Base-by-base conservation (phyloP, 2,888 invertebrate species). In the Fragum sueziense region DNA sequence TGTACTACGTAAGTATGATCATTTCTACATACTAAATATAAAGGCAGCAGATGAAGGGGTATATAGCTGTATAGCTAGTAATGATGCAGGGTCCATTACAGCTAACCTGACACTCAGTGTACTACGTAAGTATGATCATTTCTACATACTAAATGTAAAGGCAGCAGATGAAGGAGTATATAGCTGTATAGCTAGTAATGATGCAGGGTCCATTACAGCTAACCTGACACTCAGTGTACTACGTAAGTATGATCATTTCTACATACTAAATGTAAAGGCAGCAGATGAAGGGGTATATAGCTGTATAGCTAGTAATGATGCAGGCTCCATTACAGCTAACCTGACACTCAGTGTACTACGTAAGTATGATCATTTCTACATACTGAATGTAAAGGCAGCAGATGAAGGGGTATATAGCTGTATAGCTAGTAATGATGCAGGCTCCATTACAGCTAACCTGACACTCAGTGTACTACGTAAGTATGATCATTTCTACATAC, bases 381-480 rank as follows among this genome's bases (percentile, higher is more conserved):
- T 99, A 87, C 95, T 97, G 20, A 96, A 97, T 93, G 97, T 97
- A 29, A 97, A 97, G 93, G 95, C 96, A 0, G 95, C 95, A 47
- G 99, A 99, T 91, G 96, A 97, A 94, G 99, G 99, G 0, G 95
- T 97, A 37, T 99, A 99, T 92, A 97, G 97, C 70, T 99, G 98
- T 93, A 97, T 96, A 9, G 99, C 98, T 0, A 95, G 96, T 90
- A 99, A 98, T 93, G 95, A 96, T 59, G 98, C 98, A 20, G 99
- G 98, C 0, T 95, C 95, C 72, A 96, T 97, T 52, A 95, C 96
- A 86, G 96, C 97, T 1, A 98, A 97, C 94, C 97, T 97, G 29
- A 96, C 97, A 25, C 94, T 98, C 34, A 96, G 96, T 85, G 97
- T 98, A 73, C 94, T 95, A 74, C 93, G 94, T 94, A 88, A 88